Evolutionary conservation across 2,113 vertebrate genomes (phyloP).

Genomic region (Brienomyrus longianalis): DNA sequence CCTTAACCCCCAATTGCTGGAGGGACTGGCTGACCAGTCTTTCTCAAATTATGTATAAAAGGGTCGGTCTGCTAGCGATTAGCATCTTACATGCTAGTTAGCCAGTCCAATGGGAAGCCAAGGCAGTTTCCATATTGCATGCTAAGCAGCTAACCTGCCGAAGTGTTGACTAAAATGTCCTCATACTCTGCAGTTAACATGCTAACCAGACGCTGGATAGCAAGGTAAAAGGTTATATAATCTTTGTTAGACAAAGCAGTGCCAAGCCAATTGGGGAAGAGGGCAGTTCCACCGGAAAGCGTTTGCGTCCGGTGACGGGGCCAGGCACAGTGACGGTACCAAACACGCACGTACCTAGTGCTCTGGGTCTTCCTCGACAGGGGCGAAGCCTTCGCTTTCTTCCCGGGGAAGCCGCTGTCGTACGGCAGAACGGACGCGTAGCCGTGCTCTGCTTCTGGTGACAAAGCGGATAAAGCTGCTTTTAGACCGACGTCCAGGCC

Average conservation of each 20-base stretch:
- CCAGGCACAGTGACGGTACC: neutral
- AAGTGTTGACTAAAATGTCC: neutral
- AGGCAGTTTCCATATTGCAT: neutral
- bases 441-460: conserved; percentile 92
- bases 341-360: conserved; percentile 75
- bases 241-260: neutral
- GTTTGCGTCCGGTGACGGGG: neutral
- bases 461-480: conserved; percentile 49
- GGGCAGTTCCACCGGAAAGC: neutral
- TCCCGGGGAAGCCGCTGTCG: conserved; percentile 83
- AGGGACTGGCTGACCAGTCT: neutral
- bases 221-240: neutral
- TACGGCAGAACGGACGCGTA: conserved; percentile 94
- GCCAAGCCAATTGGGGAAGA: neutral
- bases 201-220: neutral
- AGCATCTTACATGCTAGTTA: neutral
- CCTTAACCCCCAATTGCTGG: neutral
- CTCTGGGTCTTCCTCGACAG: conserved; percentile 84
- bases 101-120: neutral
- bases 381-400: conserved; percentile 85
- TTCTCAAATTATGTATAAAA: neutral
- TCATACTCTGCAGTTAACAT: neutral
- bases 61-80: neutral
- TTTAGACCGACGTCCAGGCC: neutral
- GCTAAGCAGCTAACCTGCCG: neutral